Evolutionary conservation across 2,797 vertebrate species (phyloP).

Genomic region (Neosilurus mollespiculum): DNA sequence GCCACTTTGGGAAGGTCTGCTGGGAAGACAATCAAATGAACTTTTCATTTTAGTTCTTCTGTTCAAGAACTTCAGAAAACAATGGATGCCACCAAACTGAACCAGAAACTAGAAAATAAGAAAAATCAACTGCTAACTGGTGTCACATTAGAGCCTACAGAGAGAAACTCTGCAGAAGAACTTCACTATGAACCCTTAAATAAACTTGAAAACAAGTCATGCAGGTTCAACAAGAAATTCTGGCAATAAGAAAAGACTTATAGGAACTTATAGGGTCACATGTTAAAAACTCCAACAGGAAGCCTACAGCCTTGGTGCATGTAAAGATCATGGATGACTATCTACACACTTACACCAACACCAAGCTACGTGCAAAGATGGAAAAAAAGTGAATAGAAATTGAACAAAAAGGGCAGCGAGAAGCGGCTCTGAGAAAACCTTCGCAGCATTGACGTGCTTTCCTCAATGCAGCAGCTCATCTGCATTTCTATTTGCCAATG

Average conservation of each 20-base stretch:
- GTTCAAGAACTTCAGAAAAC: neutral
- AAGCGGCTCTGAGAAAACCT: conserved; percentile 69
- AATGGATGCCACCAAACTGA: neutral
- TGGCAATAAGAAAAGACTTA: neutral
- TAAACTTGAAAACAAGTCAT: neutral
- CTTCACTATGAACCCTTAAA: neutral
- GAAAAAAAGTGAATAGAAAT: conserved; percentile 42
- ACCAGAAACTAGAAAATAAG: neutral
- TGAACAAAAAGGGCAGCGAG: conserved; percentile 53
- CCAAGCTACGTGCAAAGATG: conserved; percentile 13
- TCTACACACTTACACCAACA: neutral
- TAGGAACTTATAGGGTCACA: neutral
- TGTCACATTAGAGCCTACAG: neutral
- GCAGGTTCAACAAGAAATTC: neutral
- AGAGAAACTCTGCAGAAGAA: neutral
- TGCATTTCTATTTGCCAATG: conserved; percentile 90
- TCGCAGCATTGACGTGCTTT: conserved; percentile 80
- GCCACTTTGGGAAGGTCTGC: neutral
- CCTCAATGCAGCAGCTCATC: conserved; percentile 82
- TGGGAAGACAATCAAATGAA: neutral
- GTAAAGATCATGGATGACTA: neutral
- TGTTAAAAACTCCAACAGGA: neutral
- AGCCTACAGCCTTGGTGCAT: neutral
- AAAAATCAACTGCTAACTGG: neutral
- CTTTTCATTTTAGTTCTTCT: neutral